Evolutionary conservation across 2,888 invertebrate genomes (phyloP).

Genomic region (Catonia carolina): DNA sequence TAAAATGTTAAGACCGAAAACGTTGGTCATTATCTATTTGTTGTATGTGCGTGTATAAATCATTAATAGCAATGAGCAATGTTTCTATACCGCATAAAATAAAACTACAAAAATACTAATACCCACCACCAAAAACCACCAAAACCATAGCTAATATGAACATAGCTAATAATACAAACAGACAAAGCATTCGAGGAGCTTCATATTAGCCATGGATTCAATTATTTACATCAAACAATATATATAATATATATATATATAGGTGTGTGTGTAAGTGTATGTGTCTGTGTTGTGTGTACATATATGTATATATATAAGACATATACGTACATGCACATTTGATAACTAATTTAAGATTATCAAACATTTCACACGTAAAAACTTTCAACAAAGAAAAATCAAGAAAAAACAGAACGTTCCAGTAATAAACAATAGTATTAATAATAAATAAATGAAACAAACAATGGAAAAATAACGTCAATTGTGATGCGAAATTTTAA

Average conservation of each 20-base stretch:
- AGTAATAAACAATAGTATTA: background rate
- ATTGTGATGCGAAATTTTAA: too few species aligned
- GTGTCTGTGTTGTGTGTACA: too few species aligned
- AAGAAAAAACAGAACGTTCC: background rate
- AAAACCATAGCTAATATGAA: conserved; percentile 14
- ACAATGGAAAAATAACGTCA: too few species aligned
- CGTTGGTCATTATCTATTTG: too few species aligned
- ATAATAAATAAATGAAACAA: too few species aligned
- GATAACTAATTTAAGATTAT: conserved; percentile 4
- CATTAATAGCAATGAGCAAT: too few species aligned
- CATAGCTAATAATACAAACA: conserved; percentile 11
- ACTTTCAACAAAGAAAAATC: conserved; percentile 4
- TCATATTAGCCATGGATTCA: conserved; percentile 12
- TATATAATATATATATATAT: background rate
- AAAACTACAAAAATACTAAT: conserved; percentile 5
- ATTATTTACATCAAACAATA: conserved; percentile 8
- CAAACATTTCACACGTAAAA: conserved; percentile 3
- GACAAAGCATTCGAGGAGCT: conserved; percentile 12
- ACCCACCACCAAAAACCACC: conserved; percentile 12
- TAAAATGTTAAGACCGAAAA: too few species aligned
- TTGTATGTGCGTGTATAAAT: too few species aligned
- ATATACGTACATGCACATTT: background rate
- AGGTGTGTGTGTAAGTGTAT: background rate
- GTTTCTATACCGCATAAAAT: too few species aligned
- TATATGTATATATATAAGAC: conserved; percentile 2